Evolutionary conservation across 2,113 vertebrate species (phyloP), one percentile per base, ranked within the genome.

Genomic region (Hemibagrus wyckioides): DNA sequence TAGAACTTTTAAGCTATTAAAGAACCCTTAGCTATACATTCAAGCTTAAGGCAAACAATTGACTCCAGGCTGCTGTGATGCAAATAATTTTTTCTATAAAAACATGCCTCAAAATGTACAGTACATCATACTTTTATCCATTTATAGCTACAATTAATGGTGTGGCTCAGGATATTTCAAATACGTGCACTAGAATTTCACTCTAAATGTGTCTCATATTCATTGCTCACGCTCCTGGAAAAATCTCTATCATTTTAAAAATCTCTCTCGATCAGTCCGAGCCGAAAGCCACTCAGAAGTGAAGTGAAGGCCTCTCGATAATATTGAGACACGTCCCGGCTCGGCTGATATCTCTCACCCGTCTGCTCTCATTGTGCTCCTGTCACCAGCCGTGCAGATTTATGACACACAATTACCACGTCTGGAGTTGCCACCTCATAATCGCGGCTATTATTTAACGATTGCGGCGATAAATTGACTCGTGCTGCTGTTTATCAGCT

Each of bases 401-500:
- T 97, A 98, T 98, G 96, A 97, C 96, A 96, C 96, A 96, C 95
- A 96, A 99, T 98, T 98, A 97, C 96, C 95, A 92, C 93, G 96
- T 97, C 96, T 96, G 96, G 95, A 94, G 95, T 96, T 95, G 96
- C 96, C 94, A 96, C 95, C 96, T 97, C 96, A 97, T 98, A 97
- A 98, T 97, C 96, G 97, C 94, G 94, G 93, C 97, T 95, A 98
- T 99, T 98, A 97, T 98, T 97, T 97, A 97, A 97, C 96, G 96
- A 98, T 97, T 96, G 96, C 95, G 94, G 95, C 94, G 96, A 96
- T 96, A 96, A 97, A 97, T 96, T 96, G 96, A 97, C 96, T 97
- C 96, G 96, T 96, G 96, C 96, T 96, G 95, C 96, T 96, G 96
- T 97, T 97, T 97, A 96, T 97, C 96, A 96, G 96, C 96, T 96